A percentile compares a stretch with the other conserved stretches of the same genome.
Conservation (phyloP, 2,888 invertebrate genomes). For the Tinea semifulvella region DNA sequence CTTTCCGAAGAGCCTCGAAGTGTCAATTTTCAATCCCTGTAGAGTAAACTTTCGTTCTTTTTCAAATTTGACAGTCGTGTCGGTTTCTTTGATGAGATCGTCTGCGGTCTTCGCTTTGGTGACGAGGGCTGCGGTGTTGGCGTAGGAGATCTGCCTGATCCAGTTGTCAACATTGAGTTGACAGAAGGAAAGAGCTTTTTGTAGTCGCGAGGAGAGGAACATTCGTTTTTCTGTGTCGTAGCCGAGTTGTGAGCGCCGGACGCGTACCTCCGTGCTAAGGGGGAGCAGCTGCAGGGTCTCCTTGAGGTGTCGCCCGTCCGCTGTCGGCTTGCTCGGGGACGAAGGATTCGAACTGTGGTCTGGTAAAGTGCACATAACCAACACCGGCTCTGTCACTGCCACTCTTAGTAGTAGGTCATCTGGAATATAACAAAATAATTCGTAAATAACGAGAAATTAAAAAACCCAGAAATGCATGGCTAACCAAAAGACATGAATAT, state of each 20-base stretch:
- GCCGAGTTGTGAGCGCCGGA: constrained; percentile 67
- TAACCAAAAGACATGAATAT: too few species aligned
- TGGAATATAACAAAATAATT: too few species aligned
- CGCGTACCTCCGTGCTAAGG: constrained; percentile 43
- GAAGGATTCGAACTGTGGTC: constrained; percentile 55
- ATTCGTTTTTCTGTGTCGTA: constrained; percentile 70
- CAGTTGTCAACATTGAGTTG: constrained; percentile 70
- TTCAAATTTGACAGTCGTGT: constrained; percentile 54
- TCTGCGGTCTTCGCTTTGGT: constrained; percentile 59
- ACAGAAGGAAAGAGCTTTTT: constrained; percentile 72
- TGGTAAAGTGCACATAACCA: constrained; percentile 71
- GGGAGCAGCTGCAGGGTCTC: constrained; percentile 60
- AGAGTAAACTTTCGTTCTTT: constrained; percentile 62
- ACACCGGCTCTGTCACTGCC: constrained; percentile 70
- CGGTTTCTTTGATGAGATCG: constrained; percentile 61
- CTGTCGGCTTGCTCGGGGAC: constrained; percentile 57
- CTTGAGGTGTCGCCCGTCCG: constrained; percentile 63
- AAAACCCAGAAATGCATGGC: too few species aligned
- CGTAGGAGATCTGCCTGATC: constrained; percentile 69
- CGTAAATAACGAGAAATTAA: too few species aligned
- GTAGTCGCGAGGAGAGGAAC: constrained; percentile 71
- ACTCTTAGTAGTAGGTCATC: constrained; percentile 68
- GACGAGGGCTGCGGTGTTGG: constrained; percentile 39
- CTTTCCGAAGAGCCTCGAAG: constrained; percentile 58
- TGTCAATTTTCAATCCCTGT: constrained; percentile 58